Evolutionary conservation across 1,140 invertebrate species (phyloP).

Genomic region (Orius insidiosus): DNA sequence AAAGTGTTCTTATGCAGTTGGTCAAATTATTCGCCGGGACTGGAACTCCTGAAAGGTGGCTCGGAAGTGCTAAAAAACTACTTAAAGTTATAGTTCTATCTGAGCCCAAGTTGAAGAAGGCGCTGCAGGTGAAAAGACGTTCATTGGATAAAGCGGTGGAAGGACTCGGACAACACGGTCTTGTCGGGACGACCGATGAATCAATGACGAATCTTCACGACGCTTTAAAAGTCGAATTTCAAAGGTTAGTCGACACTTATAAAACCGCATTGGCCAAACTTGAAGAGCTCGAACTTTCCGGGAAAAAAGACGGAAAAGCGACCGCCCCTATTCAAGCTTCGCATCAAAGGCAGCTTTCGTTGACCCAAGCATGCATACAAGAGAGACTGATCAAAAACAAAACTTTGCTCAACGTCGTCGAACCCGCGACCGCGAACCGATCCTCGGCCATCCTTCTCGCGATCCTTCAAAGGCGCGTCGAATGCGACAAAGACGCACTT

Average conservation of each 20-base stretch:
- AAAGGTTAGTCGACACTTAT: constrained; percentile 66
- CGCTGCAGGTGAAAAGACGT: constrained; percentile 42
- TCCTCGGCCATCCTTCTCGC: constrained; percentile 34
- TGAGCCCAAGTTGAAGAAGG: constrained; percentile 36
- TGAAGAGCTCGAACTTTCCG: constrained; percentile 50
- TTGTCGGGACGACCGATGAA: constrained; percentile 45
- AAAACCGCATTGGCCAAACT: constrained; percentile 73
- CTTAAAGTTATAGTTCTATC: constrained; percentile 28
- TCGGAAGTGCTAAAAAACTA: constrained; percentile 35
- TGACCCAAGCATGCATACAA: constrained; percentile 65
- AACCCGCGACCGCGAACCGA: constrained; percentile 38
- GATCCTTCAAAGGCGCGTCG: constrained; percentile 43
- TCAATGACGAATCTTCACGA: constrained; percentile 37
- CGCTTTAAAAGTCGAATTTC: constrained; percentile 44
- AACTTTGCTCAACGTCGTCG: constrained; percentile 67
- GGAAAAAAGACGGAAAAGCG: constrained; percentile 25
- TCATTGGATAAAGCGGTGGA: constrained; percentile 69
- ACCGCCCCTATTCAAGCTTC: constrained; percentile 68
- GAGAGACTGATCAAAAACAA: constrained; percentile 83
- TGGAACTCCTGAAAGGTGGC: constrained; percentile 26
- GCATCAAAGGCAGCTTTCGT: constrained; percentile 71
- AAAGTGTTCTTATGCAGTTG: constrained; percentile 60
- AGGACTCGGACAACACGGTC: constrained; percentile 70
- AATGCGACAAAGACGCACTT: constrained; percentile 50
- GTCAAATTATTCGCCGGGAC: constrained; percentile 54